Evolutionary conservation across 37 sponge, comb jelly and placozoan genomes (phyloP), one percentile per base, ranked within the genome.

Genomic region (Aplysina aerophoba): DNA sequence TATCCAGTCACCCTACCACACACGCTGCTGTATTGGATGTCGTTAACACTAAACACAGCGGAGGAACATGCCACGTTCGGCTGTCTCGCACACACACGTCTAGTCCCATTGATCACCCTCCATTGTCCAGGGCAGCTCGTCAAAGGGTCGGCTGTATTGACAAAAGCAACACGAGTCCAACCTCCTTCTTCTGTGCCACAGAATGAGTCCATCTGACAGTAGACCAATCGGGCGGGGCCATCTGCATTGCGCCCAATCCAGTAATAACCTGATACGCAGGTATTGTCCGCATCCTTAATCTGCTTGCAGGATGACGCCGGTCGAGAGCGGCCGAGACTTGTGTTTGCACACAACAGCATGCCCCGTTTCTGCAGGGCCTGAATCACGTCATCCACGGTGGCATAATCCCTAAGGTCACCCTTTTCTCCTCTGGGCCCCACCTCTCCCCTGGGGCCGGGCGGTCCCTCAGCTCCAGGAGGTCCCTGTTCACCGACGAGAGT

Each of bases 1-100:
- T 65, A 65, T 11, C 66, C 66, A 16, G 66, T 16, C 22, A 65
- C 66, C 12, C 66, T 25, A 65, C 66, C 66, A 65, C 66, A 65
- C 13, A 65, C 66, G 13, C 27, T 30, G 27, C 19, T 65, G 66
- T 65, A 65, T 65, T 11, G 66, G 27, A 65, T 16, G 27, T 30
- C 66, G 27, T 65, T 25, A 65, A 30, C 22, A 30, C 30, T 25
- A 16, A 65, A 65, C 27, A 8, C 30, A 65, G 66, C 66, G 22
- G 66, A 65, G 12, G 66, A 65, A 30, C 66, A 65, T 30, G 30
- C 66, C 22, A 30, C 22, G 66, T 25, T 30, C 11, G 27, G 30
- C 22, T 25, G 12, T 16, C 27, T 65, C 22, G 22, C 6, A 16
- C 66, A 65, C 11, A 65, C 66, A 20, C 66, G 13, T 16, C 27